Evolutionary conservation across 2,113 vertebrate species (phyloP), one percentile per base, ranked within the genome.

Genomic region (Nesoenas mayeri): DNA sequence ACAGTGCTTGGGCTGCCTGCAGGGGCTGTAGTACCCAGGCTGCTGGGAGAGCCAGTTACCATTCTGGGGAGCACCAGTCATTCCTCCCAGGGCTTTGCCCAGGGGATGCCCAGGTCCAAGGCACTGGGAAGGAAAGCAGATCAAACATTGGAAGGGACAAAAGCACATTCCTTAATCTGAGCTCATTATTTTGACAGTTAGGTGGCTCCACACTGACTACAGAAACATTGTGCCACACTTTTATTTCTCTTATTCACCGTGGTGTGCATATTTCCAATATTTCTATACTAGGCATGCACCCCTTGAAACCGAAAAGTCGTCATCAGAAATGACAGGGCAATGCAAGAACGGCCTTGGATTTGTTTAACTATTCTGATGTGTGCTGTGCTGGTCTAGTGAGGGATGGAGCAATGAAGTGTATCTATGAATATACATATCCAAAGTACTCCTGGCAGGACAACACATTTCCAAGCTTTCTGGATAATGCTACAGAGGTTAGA

Each of bases 201-300:
- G 9, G n/a, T 61, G 69, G 40, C 7, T 73, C 73, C 78, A 36
- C 19, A 10, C 32, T 29, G 21, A 53, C 28, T 54, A 28, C 21
- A 29, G 38, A 32, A 70, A 32, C 34, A 3, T 1, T 11, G 21
- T 20, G 36, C 40, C 29, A 15, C 3, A 8, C 10, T 66, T 12
- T 51, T 48, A 28, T 60, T 32, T 11, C 60, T 53, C 38, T 38
- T 47, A 2, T 8, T 31, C 5, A 1, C 8, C 44, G 56, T 32
- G 34, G 44, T 2, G 0, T 4, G 6, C 5, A 0, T 3, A 24
- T 62, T 88, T 42, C 21, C n/a, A n/a, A n/a, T n/a, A n/a, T 26
- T 66, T 29, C 65, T 47, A 4, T 2, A 44, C 19, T 15, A 69
- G 56, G 17, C 31, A 54, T 0, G 0, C 26, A 22, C 6, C 22